Percentiles rank a stretch among this genome's conserved stretches.
Evolutionary conservation across 2,113 vertebrate genomes (phyloP).

Genomic region (Arenaria interpres): DNA sequence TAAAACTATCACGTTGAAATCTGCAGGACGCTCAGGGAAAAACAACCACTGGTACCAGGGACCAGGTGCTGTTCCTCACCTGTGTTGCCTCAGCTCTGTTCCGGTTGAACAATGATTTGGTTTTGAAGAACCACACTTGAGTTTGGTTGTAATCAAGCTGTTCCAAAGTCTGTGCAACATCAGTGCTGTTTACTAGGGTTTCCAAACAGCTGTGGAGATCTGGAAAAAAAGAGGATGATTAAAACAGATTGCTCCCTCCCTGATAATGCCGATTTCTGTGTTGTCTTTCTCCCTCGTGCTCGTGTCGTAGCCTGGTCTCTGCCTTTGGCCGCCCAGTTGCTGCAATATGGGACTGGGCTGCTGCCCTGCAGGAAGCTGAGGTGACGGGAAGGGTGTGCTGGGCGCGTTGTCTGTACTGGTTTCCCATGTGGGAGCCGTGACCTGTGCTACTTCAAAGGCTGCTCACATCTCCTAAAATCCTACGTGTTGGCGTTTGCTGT

Average conservation of each 20-base stretch:
- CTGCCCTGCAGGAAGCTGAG: background rate
- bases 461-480: background rate
- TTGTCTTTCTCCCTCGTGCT: background rate
- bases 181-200: background rate
- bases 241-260: background rate
- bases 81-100: background rate
- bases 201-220: background rate
- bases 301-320: accelerated
- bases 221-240: background rate
- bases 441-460: background rate
- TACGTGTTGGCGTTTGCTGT: accelerated
- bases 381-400: background rate
- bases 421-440: background rate
- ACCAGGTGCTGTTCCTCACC: background rate
- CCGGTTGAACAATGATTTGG: background rate
- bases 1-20: background rate
- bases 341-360: accelerated
- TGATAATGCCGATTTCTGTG: background rate
- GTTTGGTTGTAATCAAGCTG: background rate
- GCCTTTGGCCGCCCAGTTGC: background rate
- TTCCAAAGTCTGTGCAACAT: background rate
- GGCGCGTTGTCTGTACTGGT: accelerated
- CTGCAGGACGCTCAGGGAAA: background rate
- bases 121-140: background rate
- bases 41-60: background rate